These are phyloP conservation scores for Phasia obesa DNA, from an alignment of 2,888 invertebrate species.

Conservation along the genomic window DNA sequence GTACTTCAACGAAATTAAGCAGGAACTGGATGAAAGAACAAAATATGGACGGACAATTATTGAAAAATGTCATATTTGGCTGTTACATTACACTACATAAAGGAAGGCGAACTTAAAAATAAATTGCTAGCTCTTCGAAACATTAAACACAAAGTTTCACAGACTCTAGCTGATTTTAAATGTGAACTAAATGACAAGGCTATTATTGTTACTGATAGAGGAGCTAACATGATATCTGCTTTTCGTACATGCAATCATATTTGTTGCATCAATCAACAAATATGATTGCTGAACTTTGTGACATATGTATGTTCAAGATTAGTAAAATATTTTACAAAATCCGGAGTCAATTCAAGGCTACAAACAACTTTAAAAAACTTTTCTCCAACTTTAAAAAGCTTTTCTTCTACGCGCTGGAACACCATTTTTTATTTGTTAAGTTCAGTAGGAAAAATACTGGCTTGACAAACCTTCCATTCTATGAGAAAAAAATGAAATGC, in stretches of 20 bases:
- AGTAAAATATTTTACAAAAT: conserved; percentile 20
- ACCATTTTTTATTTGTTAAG: conserved; percentile 45
- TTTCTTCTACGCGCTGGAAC: conserved; percentile 44
- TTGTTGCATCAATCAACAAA: too few species aligned
- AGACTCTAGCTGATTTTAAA: neutral
- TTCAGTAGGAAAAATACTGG: conserved; percentile 19
- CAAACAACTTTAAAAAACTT: conserved; percentile 12
- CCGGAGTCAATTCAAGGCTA: conserved; percentile 12
- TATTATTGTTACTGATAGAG: conserved; percentile 12
- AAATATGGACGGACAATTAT: conserved; percentile 55
- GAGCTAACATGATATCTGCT: conserved; percentile 40
- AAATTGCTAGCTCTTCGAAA: conserved; percentile 66
- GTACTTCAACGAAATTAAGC: conserved; percentile 40
- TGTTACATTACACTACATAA: conserved; percentile 64
- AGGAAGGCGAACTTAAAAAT: conserved; percentile 60
- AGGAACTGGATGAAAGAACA: conserved; percentile 26
- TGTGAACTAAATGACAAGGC: conserved; percentile 2
- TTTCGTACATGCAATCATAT: conserved; percentile 47
- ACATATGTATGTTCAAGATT: too few species aligned
- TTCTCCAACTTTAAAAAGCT: too few species aligned
- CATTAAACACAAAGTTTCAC: too few species aligned
- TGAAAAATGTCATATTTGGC: conserved; percentile 61
- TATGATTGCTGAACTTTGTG: too few species aligned
- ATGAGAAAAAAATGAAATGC: conserved; percentile 26
- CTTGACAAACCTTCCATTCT: conserved; percentile 37